A percentile compares a stretch with the other conserved stretches of the same genome.
Evolutionary conservation across 2,113 vertebrate genomes (phyloP).

Genomic region (Anhinga rufa): DNA sequence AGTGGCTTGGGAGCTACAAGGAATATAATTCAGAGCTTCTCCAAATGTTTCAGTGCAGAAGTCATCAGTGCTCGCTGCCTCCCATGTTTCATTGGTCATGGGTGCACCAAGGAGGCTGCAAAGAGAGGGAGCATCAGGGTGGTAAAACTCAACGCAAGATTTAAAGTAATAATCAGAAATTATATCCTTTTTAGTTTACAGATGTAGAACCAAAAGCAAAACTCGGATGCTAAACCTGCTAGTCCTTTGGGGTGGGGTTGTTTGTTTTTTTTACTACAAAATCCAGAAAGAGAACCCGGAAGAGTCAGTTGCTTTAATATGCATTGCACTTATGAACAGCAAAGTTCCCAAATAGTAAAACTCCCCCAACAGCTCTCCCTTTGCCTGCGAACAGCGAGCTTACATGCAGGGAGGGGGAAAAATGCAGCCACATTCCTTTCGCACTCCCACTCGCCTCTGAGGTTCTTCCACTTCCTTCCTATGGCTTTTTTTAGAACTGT

Average conservation of each 20-base stretch:
- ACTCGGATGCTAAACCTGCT: not conserved
- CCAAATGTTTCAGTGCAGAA: not conserved
- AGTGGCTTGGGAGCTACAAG: conserved; percentile 13
- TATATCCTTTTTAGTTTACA: not conserved
- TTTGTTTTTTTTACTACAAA: not conserved
- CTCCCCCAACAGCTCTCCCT: not conserved
- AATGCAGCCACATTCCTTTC: conserved; percentile 85
- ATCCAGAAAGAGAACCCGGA: not conserved
- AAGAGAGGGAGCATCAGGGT: not conserved
- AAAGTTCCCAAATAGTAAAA: not conserved
- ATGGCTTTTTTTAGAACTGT: conserved; percentile 94
- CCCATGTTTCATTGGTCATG: not conserved
- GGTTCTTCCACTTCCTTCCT: conserved; percentile 98
- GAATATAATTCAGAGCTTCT: conserved; percentile 38
- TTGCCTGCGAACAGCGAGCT: not conserved
- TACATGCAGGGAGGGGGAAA: conserved; percentile 52
- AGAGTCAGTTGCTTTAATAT: not conserved
- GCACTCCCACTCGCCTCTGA: conserved; percentile 81
- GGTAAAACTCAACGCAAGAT: not conserved
- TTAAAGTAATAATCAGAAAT: not conserved
- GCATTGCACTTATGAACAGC: not conserved
- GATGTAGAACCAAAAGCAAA: not conserved
- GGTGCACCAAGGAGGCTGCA: not conserved
- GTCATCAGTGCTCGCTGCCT: not conserved
- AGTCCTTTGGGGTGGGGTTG: not conserved